phyloP scores from a whole-genome alignment of 2,113 vertebrate genomes.

The Gavialis gangeticus region DNA sequence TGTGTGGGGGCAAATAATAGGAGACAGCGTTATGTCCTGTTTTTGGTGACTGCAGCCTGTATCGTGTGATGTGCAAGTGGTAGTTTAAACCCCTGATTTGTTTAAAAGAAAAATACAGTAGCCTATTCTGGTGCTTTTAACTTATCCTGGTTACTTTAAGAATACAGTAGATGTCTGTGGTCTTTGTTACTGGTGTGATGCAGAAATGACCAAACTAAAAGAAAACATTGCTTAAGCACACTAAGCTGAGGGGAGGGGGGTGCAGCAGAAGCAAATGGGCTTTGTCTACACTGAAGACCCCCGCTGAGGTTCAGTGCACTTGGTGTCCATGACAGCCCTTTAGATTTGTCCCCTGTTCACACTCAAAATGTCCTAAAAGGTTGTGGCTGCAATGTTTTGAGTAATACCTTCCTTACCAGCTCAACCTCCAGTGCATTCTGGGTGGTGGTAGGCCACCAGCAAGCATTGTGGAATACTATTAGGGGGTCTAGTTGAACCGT shows the following conservation, averaged over 20 bases:
- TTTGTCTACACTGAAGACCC: neutral
- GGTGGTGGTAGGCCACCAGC: accelerated
- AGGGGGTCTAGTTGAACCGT: neutral
- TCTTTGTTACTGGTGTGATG: neutral
- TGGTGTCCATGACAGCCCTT: neutral
- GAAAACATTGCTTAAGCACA: too few species aligned
- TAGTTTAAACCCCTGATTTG: neutral
- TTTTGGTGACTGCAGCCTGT: neutral
- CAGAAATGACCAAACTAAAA: neutral
- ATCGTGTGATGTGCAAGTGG: neutral
- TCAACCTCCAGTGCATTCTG: accelerated
- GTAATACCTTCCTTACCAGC: neutral
- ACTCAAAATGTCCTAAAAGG: too few species aligned
- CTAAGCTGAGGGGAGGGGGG: too few species aligned
- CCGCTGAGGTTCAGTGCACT: neutral
- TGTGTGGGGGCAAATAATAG: too few species aligned
- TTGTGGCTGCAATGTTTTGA: neutral
- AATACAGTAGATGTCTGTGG: neutral
- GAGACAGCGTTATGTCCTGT: too few species aligned
- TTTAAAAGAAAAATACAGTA: neutral
- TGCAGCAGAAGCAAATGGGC: too few species aligned
- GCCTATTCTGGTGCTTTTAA: too few species aligned
- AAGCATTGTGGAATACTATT: accelerated
- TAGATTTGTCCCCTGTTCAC: accelerated
- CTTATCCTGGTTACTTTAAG: neutral